Evolutionary conservation across 2,888 invertebrate genomes (phyloP), one percentile per base, ranked within the genome.

Genomic region (Eupithecia subfuscata): DNA sequence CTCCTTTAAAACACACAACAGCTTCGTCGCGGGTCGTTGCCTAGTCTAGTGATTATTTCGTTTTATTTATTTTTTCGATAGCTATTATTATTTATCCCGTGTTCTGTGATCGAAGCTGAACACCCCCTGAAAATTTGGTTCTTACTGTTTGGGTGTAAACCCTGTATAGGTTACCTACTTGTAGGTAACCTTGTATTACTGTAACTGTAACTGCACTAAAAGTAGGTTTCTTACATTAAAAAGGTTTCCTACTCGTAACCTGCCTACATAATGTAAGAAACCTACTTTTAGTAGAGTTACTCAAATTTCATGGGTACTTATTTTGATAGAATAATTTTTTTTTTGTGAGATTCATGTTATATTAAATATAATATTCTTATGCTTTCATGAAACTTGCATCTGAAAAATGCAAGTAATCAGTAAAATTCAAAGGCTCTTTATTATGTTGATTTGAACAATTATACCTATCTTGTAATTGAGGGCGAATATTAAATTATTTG

Each of bases 341-440:
- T 52, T 48, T 22, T n/a, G n/a, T 52, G 22, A 52, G n/a, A 1
- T 48, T 48, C 52, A 52, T 52, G 22, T 52, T 22, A 0, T 22
- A n/a, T n/a, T 9, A 34, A 34, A 5, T 34, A 34, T 40, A 40
- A 34, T 30, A 18, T 16, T 34, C 18, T 34, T 64, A 18, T 30
- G 14, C 64, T 64, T 30, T 34, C 0, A 7, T 12, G 11, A 40
- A 64, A 34, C 18, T 67, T 40, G 40, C n/a, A 12, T n/a, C 11
- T 18, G 18, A 14, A 63, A 16, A 30, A 34, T 34, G n/a, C 60
- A 5, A 56, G 56, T 22, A 56, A 60, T 25, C 14, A 60, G 12
- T 67, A n/a, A 73, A 74, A 60, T 74, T 71, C 56, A 71, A 73
- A 74, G 69, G 74, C 71, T 76, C 43, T 69, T 73, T 69, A 16